Evolutionary conservation across 64 coral and sea anemone genomes (phyloP).

Genomic region (Pocillopora verrucosa): DNA sequence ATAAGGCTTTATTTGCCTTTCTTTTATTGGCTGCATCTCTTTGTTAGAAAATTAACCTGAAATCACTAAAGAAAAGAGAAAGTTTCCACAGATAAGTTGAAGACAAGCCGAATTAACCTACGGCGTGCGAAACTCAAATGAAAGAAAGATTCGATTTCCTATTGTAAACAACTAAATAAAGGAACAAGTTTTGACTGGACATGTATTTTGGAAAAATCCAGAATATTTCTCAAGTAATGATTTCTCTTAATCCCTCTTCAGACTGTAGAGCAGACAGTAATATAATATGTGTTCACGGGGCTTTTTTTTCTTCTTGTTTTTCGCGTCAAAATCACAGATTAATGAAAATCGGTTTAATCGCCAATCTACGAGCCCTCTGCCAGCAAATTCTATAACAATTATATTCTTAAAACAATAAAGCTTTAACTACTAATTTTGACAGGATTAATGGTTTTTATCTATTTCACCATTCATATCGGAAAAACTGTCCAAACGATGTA

Average conservation of each 20-base stretch:
- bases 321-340: neutral
- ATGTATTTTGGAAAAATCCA: neutral
- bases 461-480: neutral
- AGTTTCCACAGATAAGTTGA: too few relatives aligned
- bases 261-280: neutral
- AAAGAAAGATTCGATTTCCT: too few relatives aligned
- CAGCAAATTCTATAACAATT: neutral
- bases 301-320: neutral
- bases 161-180: too few relatives aligned
- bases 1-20: conserved; percentile 50
- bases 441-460: neutral
- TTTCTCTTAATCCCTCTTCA: neutral
- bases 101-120: too few relatives aligned
- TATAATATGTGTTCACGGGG: neutral
- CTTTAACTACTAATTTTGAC: neutral
- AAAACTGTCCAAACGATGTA: neutral
- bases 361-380: neutral
- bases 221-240: neutral
- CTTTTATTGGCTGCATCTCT: conserved; percentile 60
- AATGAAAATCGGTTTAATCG: neutral
- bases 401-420: neutral
- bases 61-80: neutral
- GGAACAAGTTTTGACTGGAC: neutral
- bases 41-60: neutral
- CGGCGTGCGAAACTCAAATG: too few relatives aligned